Conservation (phyloP, 2,113 vertebrate species). For the Vidua macroura region DNA sequence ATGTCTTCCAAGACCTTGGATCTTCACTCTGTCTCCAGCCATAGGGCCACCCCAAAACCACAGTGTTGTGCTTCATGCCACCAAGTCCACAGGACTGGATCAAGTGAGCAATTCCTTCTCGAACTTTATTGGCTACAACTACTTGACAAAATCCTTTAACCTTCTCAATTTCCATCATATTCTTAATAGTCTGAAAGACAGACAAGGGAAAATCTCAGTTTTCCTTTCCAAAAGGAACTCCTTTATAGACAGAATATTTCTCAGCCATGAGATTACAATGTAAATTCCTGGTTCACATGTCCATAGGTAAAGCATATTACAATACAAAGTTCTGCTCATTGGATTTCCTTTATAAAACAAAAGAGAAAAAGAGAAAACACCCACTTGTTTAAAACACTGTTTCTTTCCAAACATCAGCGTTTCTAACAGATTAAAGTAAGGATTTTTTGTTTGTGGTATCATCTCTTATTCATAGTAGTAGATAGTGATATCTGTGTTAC, state of each 20-base stretch:
- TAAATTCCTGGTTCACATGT: background rate
- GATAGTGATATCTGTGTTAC: background rate
- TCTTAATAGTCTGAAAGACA: slow-evolving; percentile 89
- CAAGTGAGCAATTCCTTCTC: slow-evolving; percentile 92
- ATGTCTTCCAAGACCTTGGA: slow-evolving; percentile 96
- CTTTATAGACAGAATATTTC: background rate
- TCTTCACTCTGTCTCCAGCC: slow-evolving; percentile 99
- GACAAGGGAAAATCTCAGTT: background rate
- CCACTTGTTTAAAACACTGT: background rate
- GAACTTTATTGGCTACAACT: slow-evolving; percentile 89
- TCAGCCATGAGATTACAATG: background rate
- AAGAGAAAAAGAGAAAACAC: background rate
- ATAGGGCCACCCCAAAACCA: slow-evolving; percentile 97
- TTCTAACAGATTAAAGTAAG: background rate
- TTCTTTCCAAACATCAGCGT: background rate
- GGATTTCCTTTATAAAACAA: background rate
- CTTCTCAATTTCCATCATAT: slow-evolving; percentile 98
- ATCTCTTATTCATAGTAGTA: background rate
- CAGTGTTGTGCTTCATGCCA: slow-evolving; percentile 97
- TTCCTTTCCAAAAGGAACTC: background rate
- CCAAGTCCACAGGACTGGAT: slow-evolving; percentile 97
- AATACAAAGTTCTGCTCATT: background rate
- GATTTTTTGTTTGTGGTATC: background rate
- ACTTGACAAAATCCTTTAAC: slow-evolving; percentile 99
- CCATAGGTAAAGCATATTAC: background rate